Conservation (phyloP, 2,113 vertebrate genomes). For the Lophotis ruficrista region DNA sequence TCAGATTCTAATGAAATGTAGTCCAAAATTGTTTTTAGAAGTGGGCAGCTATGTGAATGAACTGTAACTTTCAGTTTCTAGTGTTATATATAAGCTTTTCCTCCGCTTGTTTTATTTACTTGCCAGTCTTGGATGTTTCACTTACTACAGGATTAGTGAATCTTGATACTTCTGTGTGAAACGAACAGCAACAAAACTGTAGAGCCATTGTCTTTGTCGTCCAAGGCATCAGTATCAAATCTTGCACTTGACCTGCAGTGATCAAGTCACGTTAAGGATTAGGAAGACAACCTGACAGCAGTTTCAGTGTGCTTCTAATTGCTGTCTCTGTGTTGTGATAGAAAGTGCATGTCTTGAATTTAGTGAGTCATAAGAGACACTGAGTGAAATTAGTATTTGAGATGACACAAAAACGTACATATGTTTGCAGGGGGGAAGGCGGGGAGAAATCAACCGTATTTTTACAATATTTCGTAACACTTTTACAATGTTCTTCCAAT, state of each 20-base stretch:
- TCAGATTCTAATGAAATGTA: slow-evolving; percentile 73
- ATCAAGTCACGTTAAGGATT: slow-evolving; percentile 12
- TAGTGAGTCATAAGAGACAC: background rate
- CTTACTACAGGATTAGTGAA: background rate
- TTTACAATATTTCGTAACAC: background rate
- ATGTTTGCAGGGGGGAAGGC: background rate
- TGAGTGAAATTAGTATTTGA: background rate
- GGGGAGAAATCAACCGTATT: background rate
- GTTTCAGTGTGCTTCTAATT: slow-evolving; percentile 37
- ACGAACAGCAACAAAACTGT: background rate
- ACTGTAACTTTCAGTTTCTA: background rate
- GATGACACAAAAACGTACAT: background rate
- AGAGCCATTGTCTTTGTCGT: background rate
- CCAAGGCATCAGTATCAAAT: slow-evolving; percentile 9
- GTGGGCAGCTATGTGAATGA: slow-evolving; percentile 15
- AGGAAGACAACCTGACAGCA: slow-evolving; percentile 24
- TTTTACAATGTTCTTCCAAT: background rate
- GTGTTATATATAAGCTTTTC: slow-evolving; percentile 1
- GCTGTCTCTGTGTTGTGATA: slow-evolving; percentile 20
- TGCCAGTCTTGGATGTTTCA: background rate
- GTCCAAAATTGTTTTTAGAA: slow-evolving; percentile 66
- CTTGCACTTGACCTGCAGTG: slow-evolving; percentile 48
- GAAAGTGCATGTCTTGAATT: background rate
- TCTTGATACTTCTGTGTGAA: slow-evolving; percentile 10
- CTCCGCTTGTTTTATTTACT: background rate